phyloP scores from a whole-genome alignment of 2,113 vertebrate species.

The Cervus canadensis region DNA sequence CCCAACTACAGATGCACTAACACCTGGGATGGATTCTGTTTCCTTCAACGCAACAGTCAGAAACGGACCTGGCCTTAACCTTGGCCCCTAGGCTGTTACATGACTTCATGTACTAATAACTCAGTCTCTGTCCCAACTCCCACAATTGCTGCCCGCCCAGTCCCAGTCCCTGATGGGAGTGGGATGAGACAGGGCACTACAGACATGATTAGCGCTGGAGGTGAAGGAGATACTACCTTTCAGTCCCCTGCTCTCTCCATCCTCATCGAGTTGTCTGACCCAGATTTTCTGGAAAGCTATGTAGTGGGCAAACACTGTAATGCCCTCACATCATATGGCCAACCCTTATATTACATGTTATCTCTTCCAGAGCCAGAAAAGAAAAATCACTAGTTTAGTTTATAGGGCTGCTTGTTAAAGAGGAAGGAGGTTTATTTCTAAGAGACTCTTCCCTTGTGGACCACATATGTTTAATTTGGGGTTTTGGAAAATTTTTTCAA shows the following conservation, averaged over 20 bases:
- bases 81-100: not conserved
- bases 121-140: not conserved
- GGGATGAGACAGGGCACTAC: not conserved
- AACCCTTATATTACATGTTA: not conserved
- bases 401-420: not conserved
- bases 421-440: not conserved
- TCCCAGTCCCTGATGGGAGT: not conserved
- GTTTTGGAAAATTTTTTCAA: not conserved
- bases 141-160: not conserved
- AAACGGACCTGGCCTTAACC: not conserved
- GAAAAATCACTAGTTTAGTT: not conserved
- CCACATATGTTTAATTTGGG: not conserved
- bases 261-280: not conserved
- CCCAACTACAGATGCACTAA: not conserved
- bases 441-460: not conserved
- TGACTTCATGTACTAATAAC: not conserved
- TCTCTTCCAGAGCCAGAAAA: not conserved
- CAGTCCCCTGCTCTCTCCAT: not conserved
- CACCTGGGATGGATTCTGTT: not conserved
- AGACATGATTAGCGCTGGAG: not conserved
- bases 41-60: not conserved
- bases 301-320: constrained; percentile 31
- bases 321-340: not conserved
- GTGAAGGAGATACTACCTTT: not conserved
- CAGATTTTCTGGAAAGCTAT: not conserved